Conservation (phyloP, 2,113 vertebrate species). For the Chionomys nivalis region DNA sequence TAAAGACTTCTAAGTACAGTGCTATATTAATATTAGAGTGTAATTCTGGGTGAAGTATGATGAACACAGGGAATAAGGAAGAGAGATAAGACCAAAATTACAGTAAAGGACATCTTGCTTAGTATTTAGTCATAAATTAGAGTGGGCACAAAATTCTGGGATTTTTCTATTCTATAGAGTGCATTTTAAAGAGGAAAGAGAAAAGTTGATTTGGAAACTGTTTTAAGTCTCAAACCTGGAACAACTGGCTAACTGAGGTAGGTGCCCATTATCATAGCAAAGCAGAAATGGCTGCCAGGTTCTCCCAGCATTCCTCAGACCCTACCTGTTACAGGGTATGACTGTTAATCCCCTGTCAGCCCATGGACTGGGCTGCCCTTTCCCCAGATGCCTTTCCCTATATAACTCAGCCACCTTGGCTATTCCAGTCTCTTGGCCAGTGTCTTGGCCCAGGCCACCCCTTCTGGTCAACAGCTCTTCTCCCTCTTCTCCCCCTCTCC, state of each 20-base stretch:
- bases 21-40: neutral
- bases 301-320: neutral
- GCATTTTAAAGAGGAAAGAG: neutral
- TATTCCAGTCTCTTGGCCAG: neutral
- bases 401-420: neutral
- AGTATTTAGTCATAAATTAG: neutral
- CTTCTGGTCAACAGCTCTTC: neutral
- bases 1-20: neutral
- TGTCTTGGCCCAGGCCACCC: neutral
- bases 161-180: neutral
- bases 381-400: neutral
- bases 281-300: neutral
- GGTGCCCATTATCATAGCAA: neutral
- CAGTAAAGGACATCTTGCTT: neutral
- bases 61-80: neutral
- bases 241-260: neutral
- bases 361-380: neutral
- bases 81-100: neutral
- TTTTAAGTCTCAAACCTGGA: neutral
- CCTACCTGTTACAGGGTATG: neutral
- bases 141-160: neutral
- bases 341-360: neutral
- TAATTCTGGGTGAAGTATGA: neutral
- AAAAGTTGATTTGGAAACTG: neutral
- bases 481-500: neutral